Evolutionary conservation across 2,888 invertebrate species (phyloP).

Genomic region (Leptopilina myrica): DNA sequence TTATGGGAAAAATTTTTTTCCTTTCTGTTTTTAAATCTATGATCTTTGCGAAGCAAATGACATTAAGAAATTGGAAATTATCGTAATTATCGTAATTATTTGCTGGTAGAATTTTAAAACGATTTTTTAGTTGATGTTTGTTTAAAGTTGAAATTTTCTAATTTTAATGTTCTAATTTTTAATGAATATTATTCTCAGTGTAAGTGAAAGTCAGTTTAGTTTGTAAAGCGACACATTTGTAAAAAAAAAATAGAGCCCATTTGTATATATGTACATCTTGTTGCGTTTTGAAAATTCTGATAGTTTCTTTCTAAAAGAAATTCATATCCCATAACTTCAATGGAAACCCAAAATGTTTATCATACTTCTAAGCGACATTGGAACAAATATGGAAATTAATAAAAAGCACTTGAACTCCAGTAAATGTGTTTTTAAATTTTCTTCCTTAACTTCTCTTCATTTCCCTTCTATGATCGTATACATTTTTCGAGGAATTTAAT

Average conservation of each 20-base stretch:
- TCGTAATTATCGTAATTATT: too few relatives aligned
- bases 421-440: background rate
- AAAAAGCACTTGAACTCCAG: slow-evolving; percentile 25
- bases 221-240: slow-evolving; percentile 29
- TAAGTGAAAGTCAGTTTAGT: slow-evolving; percentile 15
- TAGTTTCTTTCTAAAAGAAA: slow-evolving; percentile 17
- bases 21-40: too few relatives aligned
- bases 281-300: slow-evolving; percentile 15
- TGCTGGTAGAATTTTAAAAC: too few relatives aligned
- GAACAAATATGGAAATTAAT: slow-evolving; percentile 31
- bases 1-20: too few relatives aligned
- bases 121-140: too few relatives aligned
- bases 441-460: too few relatives aligned
- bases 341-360: slow-evolving; percentile 16
- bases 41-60: too few relatives aligned
- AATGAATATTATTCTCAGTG: background rate
- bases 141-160: too few relatives aligned
- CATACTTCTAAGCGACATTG: slow-evolving; percentile 29
- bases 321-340: slow-evolving; percentile 17
- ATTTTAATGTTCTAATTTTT: background rate
- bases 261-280: slow-evolving; percentile 38
- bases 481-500: too few relatives aligned
- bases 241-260: slow-evolving; percentile 7
- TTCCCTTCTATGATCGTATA: too few relatives aligned
- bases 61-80: too few relatives aligned